These are phyloP conservation scores for Petrocephalus microphthalmus DNA, from an alignment of 2,113 vertebrate genomes.

Conservation along the genomic window DNA sequence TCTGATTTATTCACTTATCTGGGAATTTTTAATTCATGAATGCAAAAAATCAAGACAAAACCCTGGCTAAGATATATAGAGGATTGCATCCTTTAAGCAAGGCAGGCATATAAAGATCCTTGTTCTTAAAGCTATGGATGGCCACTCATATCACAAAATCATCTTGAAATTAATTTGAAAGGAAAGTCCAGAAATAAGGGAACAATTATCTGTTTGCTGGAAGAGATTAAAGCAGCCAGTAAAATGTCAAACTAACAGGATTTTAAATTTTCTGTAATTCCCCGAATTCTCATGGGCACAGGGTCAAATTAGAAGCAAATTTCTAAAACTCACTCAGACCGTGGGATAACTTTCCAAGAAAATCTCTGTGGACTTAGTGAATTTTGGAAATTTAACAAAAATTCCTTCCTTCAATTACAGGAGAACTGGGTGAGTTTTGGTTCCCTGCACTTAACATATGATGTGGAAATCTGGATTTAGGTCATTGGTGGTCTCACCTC, in stretches of 20 bases:
- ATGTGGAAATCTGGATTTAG: neutral
- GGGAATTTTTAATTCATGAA: neutral
- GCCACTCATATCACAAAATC: neutral
- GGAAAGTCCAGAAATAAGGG: neutral
- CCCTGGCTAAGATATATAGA: neutral
- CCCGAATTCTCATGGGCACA: neutral
- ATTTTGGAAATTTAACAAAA: neutral
- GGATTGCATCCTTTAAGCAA: neutral
- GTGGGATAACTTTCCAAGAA: neutral
- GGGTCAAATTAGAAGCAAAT: neutral
- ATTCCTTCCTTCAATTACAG: neutral
- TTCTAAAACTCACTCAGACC: neutral
- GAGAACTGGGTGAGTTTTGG: neutral
- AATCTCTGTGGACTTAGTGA: neutral
- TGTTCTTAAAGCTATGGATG: neutral
- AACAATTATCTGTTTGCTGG: neutral
- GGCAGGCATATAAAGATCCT: neutral
- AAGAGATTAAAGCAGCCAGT: neutral
- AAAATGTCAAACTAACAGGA: neutral
- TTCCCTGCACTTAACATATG: neutral
- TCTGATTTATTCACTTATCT: neutral
- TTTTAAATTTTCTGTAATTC: neutral
- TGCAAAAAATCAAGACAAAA: neutral
- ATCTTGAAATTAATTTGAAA: neutral
- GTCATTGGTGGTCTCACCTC: neutral